Conservation (phyloP, 1,140 invertebrate genomes). For the Bombus balteatus region DNA sequence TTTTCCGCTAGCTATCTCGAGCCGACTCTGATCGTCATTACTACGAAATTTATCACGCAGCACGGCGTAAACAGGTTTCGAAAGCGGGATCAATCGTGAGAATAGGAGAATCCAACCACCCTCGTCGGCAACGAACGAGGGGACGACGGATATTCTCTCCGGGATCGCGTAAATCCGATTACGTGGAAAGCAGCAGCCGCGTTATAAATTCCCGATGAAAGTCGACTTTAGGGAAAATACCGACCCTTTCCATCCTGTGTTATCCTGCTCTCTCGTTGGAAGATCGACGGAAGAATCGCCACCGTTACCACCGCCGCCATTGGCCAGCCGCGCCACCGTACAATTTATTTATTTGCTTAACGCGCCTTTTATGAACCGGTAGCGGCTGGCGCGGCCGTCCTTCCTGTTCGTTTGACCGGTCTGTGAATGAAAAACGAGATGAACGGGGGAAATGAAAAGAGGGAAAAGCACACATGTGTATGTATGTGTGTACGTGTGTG, state of each 20-base stretch:
- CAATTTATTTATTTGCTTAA: slow-evolving; percentile 61
- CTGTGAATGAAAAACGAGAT: slow-evolving; percentile 42
- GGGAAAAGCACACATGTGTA: no score
- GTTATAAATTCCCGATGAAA: slow-evolving; percentile 62
- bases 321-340: not conserved
- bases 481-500: no score
- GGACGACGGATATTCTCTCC: slow-evolving; percentile 18
- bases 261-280: not conserved
- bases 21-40: not conserved
- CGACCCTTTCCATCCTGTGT: not conserved
- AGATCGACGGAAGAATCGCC: not conserved
- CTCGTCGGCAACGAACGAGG: not conserved
- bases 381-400: slow-evolving; percentile 26
- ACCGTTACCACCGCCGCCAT: not conserved
- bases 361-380: slow-evolving; percentile 59
- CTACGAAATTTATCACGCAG: slow-evolving; percentile 4
- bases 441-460: not conserved
- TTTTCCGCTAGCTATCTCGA: not conserved
- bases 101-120: slow-evolving; percentile 14
- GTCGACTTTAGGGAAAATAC: slow-evolving; percentile 55
- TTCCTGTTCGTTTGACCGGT: slow-evolving; percentile 19
- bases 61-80: slow-evolving; percentile 33
- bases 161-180: slow-evolving; percentile 61
- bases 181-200: slow-evolving; percentile 50
- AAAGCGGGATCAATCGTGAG: slow-evolving; percentile 33